Percentiles rank a stretch among this genome's conserved stretches.
These are phyloP conservation scores for Tapirus indicus DNA, from an alignment of 2,797 vertebrate genomes.

Conservation along the genomic window DNA sequence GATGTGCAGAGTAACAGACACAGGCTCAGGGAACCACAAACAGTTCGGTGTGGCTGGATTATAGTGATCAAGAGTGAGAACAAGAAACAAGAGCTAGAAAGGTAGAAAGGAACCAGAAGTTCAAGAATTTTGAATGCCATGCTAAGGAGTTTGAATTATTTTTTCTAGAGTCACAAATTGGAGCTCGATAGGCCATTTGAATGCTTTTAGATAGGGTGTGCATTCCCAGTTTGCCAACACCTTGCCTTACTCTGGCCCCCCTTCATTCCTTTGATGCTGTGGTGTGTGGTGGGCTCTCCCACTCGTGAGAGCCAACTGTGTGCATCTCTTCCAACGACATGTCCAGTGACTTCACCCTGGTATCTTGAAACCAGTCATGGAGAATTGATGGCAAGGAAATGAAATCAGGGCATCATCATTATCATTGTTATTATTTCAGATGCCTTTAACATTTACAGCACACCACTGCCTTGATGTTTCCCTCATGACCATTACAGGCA, in stretches of 20 bases:
- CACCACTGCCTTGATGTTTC: neutral
- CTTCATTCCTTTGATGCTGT: neutral
- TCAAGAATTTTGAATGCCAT: neutral
- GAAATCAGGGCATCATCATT: neutral
- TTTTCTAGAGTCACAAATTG: neutral
- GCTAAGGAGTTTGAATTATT: neutral
- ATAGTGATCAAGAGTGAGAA: neutral
- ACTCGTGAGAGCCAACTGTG: neutral
- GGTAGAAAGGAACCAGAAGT: neutral
- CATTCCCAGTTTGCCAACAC: neutral
- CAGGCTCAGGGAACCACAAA: neutral
- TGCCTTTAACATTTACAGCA: neutral
- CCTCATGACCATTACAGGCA: neutral
- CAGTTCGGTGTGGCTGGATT: neutral
- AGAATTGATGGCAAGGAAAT: neutral
- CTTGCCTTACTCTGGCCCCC: neutral
- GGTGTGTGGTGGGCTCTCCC: neutral
- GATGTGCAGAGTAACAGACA: neutral
- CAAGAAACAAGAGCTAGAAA: neutral
- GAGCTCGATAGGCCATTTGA: neutral
- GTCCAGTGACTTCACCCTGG: neutral
- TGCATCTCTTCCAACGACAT: neutral
- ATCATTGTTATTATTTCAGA: neutral
- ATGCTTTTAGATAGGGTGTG: neutral
- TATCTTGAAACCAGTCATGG: neutral